phyloP scores from a whole-genome alignment of 2,888 invertebrate genomes.

The Pseudeuparius sepicola region DNA sequence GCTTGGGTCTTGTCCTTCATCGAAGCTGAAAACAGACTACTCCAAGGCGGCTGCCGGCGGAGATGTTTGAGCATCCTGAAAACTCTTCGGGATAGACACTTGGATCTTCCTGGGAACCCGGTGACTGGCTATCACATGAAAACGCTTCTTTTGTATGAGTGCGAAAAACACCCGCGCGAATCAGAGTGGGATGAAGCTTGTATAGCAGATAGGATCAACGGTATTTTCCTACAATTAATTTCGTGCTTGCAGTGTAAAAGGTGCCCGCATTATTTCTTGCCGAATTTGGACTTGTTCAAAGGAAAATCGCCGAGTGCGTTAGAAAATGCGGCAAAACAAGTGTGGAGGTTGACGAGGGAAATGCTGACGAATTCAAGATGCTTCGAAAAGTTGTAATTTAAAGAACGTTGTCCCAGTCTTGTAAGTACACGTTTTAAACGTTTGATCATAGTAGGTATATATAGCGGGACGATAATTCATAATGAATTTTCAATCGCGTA shows the following conservation, averaged over 20 bases:
- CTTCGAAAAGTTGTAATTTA: conserved; percentile 65
- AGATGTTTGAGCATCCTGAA: conserved; percentile 68
- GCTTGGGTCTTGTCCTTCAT: conserved; percentile 74
- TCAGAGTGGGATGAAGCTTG: conserved; percentile 73
- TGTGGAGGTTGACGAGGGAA: conserved; percentile 69
- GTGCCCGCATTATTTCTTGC: conserved; percentile 78
- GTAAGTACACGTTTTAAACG: no score
- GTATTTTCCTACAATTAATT: conserved; percentile 72
- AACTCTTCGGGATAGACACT: conserved; percentile 65
- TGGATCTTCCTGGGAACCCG: conserved; percentile 65
- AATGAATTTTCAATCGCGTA: no score
- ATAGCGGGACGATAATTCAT: no score
- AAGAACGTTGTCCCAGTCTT: no score
- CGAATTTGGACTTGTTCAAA: conserved; percentile 70
- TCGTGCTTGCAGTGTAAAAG: conserved; percentile 74
- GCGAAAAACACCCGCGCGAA: conserved; percentile 75
- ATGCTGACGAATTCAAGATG: conserved; percentile 69
- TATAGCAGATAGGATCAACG: conserved; percentile 69
- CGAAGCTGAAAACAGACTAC: conserved; percentile 65
- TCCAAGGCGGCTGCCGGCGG: conserved; percentile 54
- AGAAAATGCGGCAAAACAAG: conserved; percentile 71
- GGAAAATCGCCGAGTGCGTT: conserved; percentile 65
- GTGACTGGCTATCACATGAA: conserved; percentile 68
- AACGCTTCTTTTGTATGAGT: conserved; percentile 71
- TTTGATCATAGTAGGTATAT: no score